Conservation (phyloP, 1,140 invertebrate genomes). For the Drosophila mayri region DNA sequence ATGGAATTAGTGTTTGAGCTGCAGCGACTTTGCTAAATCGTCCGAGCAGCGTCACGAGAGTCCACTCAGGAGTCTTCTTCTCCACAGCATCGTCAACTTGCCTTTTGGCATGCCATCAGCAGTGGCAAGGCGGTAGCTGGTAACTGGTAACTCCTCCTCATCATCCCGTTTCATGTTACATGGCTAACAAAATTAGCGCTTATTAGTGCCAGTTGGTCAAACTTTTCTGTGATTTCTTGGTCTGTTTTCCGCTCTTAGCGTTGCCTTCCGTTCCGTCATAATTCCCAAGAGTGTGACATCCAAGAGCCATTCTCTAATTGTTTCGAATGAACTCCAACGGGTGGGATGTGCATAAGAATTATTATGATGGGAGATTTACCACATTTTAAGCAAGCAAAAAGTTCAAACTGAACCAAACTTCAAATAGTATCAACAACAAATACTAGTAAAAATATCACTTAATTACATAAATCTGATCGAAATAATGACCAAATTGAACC, state of each 20-base stretch:
- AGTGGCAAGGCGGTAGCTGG: conserved; percentile 26
- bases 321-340: conserved; percentile 70
- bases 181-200: conserved; percentile 80
- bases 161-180: conserved; percentile 23
- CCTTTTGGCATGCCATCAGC: conserved; percentile 57
- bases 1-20: conserved; percentile 80
- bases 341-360: conserved; percentile 52
- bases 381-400: neutral
- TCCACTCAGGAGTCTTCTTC: conserved; percentile 38
- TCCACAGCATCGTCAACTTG: conserved; percentile 23
- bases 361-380: neutral
- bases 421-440: too few species aligned
- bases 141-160: neutral
- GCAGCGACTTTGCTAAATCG: conserved; percentile 80
- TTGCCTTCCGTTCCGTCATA: conserved; percentile 47
- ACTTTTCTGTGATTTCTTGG: conserved; percentile 54
- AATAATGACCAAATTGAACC: too few species aligned
- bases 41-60: conserved; percentile 59
- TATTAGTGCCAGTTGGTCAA: conserved; percentile 81
- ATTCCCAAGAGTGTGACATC: conserved; percentile 61
- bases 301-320: conserved; percentile 65
- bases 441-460: too few species aligned
- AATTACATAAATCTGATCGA: too few species aligned
- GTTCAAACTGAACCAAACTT: neutral
- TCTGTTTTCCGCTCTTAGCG: conserved; percentile 27